Percentiles rank a stretch among this genome's conserved stretches.
phyloP scores from a whole-genome alignment of 1,140 invertebrate genomes.

The Physella acuta region DNA sequence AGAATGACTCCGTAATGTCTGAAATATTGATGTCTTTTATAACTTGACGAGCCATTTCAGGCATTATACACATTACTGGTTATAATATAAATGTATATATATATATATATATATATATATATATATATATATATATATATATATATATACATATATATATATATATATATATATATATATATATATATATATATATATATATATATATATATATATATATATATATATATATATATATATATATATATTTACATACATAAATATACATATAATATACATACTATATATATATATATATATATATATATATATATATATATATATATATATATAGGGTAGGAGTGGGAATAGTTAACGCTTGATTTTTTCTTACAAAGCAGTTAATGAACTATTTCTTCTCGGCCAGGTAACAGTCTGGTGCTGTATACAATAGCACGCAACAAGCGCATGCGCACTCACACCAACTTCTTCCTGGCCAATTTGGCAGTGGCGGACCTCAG shows the following conservation, averaged over 20 bases:
- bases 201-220: not conserved
- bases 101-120: not conserved
- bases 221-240: not conserved
- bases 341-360: too few relatives aligned
- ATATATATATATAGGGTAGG: not conserved
- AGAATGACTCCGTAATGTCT: too few relatives aligned
- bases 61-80: too few relatives aligned
- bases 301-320: not conserved
- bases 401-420: conserved; percentile 52
- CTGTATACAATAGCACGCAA: conserved; percentile 49
- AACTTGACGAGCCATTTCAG: too few relatives aligned
- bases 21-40: too few relatives aligned
- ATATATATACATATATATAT: not conserved
- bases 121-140: not conserved
- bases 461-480: conserved; percentile 57
- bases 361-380: too few relatives aligned
- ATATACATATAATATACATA: not conserved
- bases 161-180: not conserved
- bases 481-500: conserved; percentile 54
- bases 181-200: not conserved
- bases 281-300: not conserved
- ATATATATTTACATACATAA: not conserved
- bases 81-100: not conserved
- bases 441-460: conserved; percentile 47
- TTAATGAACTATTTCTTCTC: not conserved